Base-by-base conservation (phyloP, 2,113 vertebrate species). In the Polypterus bichir region DNA sequence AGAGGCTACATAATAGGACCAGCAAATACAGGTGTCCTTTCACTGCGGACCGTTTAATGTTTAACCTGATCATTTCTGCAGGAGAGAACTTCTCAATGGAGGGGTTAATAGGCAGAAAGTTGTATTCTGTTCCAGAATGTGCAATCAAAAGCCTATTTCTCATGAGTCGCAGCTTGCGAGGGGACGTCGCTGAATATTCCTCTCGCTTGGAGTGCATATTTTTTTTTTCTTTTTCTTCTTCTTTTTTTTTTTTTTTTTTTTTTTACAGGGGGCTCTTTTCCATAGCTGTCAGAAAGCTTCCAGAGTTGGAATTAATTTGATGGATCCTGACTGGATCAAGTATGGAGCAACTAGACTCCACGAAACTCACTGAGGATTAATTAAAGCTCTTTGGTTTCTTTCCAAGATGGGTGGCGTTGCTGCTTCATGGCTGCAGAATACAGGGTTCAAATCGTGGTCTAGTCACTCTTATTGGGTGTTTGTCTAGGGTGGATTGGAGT, bases 11-110 rank as follows among this genome's bases (percentile, higher is more conserved):
- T 83, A 86, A 91, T 86, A 79, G 86, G 74, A 83, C 76, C 70
- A 74, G 76, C 75, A 79, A 79, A 83, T 86, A 89, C 92, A 92
- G 91, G 91, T 93, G 90, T 88, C 84, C 83, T 83, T 86, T 80
- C 73, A 65, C 83, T 78, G 76, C 77, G 77, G 77, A 76, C 65
- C 8, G 73, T 70, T 88, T 86, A 80, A 83, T 80, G 76, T 84
- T 85, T 85, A 86, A 89, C 83, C 80, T 75, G 57, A 54, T 59
- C 63, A 59, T 64, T 64, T 64, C 60, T 64, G 54, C 49, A 47
- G 44, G 57, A 5, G 49, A 53, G 27, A 9, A 48, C n/a, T 48
- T 56, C 57, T 63, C 57, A 59, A 64, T 53, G 53, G 11, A 52
- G 51, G 8, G 63, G 63, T 64, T 64, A 64, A 59, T 11, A 64